These are phyloP conservation scores for Pteropus alecto DNA, from an alignment of 2,113 vertebrate species.

Conservation along the genomic window DNA sequence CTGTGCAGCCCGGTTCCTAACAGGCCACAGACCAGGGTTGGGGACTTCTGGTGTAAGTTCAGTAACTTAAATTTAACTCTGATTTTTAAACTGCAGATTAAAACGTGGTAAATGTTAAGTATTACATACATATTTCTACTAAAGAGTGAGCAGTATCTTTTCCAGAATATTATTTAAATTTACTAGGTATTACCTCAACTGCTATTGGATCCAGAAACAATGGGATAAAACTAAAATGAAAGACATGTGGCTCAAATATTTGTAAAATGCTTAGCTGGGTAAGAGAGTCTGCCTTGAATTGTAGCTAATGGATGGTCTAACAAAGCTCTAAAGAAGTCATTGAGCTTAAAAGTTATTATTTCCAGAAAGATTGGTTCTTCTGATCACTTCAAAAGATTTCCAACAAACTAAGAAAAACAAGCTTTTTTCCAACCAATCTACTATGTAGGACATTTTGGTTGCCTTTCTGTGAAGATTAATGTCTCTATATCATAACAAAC, in stretches of 20 bases:
- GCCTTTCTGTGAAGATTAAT: background rate
- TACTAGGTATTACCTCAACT: background rate
- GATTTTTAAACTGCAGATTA: conserved; percentile 28
- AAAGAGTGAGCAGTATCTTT: background rate
- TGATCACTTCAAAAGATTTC: background rate
- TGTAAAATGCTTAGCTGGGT: background rate
- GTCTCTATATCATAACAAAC: background rate
- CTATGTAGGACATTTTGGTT: background rate
- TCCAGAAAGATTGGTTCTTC: background rate
- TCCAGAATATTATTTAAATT: background rate
- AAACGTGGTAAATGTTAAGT: background rate
- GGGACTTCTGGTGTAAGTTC: background rate
- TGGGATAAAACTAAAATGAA: background rate
- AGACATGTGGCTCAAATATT: background rate
- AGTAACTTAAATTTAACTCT: conserved; percentile 12
- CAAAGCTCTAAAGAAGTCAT: background rate
- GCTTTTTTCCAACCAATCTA: background rate
- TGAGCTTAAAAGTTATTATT: background rate
- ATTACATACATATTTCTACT: background rate
- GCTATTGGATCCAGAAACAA: background rate
- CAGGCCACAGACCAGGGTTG: too few relatives aligned
- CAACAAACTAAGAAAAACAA: background rate
- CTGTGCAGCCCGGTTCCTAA: too few relatives aligned
- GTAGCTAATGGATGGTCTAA: background rate
- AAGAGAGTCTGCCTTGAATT: background rate